Conservation (phyloP, 1,140 invertebrate species). For the Nebria ingens region DNA sequence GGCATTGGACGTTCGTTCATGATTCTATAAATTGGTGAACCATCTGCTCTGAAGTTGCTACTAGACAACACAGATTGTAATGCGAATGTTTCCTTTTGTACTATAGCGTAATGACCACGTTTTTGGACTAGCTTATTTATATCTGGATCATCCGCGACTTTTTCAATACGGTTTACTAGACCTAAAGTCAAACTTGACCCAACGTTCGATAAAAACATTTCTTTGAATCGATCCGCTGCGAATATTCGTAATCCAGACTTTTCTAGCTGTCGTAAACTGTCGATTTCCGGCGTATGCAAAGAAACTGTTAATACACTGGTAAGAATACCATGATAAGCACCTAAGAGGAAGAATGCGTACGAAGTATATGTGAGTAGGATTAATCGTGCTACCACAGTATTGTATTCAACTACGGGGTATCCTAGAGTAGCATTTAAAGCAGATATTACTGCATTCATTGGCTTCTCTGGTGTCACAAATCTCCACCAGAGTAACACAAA, state of each 20-base stretch:
- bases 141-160: background rate
- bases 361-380: background rate
- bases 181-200: background rate
- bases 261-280: background rate
- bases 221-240: background rate
- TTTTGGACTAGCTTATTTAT: background rate
- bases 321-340: background rate
- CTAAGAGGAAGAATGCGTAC: background rate
- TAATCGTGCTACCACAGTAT: background rate
- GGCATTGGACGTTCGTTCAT: slow-evolving; percentile 3
- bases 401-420: background rate
- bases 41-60: background rate
- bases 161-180: background rate
- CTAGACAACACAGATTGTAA: background rate
- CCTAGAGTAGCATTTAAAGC: background rate
- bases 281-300: background rate
- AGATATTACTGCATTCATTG: background rate
- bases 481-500: background rate
- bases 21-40: background rate
- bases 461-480: background rate
- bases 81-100: background rate
- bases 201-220: background rate
- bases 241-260: background rate
- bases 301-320: slow-evolving; percentile 3
- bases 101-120: background rate